These are phyloP conservation scores for Acropternis orthonyx DNA, from an alignment of 2,797 vertebrate genomes.

Conservation along the genomic window DNA sequence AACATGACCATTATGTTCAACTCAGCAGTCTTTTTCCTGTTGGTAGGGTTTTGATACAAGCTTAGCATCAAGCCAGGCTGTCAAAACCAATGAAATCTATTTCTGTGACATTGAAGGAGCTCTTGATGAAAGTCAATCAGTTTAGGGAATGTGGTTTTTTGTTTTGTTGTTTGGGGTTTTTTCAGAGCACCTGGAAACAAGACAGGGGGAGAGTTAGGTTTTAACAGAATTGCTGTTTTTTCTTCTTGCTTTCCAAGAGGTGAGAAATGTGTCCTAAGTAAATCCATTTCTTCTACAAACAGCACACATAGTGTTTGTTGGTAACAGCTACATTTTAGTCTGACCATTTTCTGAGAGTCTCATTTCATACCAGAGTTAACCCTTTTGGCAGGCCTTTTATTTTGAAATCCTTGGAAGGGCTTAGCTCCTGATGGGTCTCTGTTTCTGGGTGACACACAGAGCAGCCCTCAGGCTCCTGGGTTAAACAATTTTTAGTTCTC, in stretches of 20 bases:
- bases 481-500: not conserved
- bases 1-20: slow-evolving; percentile 53
- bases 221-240: slow-evolving; percentile 1
- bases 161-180: not conserved
- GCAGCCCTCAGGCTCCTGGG: not conserved
- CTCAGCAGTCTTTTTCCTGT: slow-evolving; percentile 39
- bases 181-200: not conserved
- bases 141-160: not conserved
- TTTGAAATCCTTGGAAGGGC: not conserved
- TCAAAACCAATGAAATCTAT: slow-evolving; percentile 60
- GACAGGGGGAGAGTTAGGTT: not conserved
- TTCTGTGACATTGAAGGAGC: slow-evolving; percentile 54
- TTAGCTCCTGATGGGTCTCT: not conserved
- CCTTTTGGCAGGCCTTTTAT: not conserved
- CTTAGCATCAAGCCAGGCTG: slow-evolving; percentile 49
- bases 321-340: not conserved
- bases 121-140: slow-evolving; percentile 51
- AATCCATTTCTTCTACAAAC: not conserved
- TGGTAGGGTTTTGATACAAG: slow-evolving; percentile 46
- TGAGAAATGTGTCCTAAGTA: not conserved
- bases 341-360: not conserved
- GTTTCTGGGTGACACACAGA: not conserved
- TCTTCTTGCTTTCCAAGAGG: not conserved
- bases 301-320: not conserved
- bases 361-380: not conserved